Conservation (phyloP, 2,113 vertebrate species). For the Vulpes vulpes region DNA sequence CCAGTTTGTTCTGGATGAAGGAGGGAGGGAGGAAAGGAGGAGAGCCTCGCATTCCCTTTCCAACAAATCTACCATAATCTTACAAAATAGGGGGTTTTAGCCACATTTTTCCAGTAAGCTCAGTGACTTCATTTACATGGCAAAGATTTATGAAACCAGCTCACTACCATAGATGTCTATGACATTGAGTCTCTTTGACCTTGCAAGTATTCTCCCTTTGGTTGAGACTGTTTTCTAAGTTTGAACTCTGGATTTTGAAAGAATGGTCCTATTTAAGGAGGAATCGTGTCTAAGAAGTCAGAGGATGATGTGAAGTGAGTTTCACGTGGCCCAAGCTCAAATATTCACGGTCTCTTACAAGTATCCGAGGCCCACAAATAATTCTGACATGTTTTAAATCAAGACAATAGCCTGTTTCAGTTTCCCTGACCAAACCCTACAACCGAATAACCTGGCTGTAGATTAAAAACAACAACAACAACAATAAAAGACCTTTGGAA, state of each 20-base stretch:
- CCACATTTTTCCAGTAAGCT: conserved; percentile 66
- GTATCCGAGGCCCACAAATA: background rate
- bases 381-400: conserved; percentile 52
- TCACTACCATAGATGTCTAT: conserved; percentile 60
- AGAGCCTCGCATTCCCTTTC: conserved; percentile 4
- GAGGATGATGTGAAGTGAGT: conserved; percentile 45
- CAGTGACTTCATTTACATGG: conserved; percentile 71
- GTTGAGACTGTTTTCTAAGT: conserved; percentile 62
- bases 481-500: too few species aligned
- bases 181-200: conserved; percentile 61
- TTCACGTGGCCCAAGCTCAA: conserved; percentile 24
- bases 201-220: conserved; percentile 26
- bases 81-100: conserved; percentile 59
- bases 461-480: background rate
- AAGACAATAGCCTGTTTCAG: conserved; percentile 51
- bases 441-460: background rate
- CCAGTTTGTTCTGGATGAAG: conserved; percentile 57
- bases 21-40: background rate
- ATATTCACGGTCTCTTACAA: conserved; percentile 24
- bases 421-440: background rate
- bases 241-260: conserved; percentile 54
- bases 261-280: conserved; percentile 57
- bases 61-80: conserved; percentile 69
- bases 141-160: conserved; percentile 67
- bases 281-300: conserved; percentile 32